phyloP scores from a whole-genome alignment of 2,888 invertebrate species.

The Polymixis flavicincta region DNA sequence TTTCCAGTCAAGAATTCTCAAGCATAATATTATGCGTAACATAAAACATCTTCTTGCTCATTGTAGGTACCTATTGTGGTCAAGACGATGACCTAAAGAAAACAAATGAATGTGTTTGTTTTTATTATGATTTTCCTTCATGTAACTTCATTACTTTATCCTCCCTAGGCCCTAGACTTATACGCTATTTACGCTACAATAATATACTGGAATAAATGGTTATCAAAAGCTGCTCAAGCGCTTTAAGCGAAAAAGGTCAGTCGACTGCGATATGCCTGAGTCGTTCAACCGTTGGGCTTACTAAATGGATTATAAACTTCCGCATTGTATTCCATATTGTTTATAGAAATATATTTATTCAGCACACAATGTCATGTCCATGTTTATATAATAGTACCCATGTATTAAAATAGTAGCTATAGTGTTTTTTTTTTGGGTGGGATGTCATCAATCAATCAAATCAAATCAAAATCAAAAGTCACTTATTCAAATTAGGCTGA shows the following conservation, averaged over 20 bases:
- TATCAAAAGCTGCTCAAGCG: constrained; percentile 31
- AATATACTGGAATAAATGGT: constrained; percentile 1
- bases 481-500: too few relatives aligned
- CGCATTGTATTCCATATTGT: constrained; percentile 31
- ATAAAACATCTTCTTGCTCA: background rate
- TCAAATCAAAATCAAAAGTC: too few relatives aligned
- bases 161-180: background rate
- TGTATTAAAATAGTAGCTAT: background rate
- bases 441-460: too few relatives aligned
- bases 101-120: background rate
- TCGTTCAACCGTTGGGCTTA: constrained; percentile 37
- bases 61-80: constrained; percentile 25
- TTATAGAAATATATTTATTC: constrained; percentile 6
- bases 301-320: constrained; percentile 40
- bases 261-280: constrained; percentile 23
- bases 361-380: background rate
- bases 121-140: constrained; percentile 21
- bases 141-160: background rate
- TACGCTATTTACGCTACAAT: background rate
- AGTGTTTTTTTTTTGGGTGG: too few relatives aligned
- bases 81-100: constrained; percentile 29
- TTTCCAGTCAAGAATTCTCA: too few relatives aligned
- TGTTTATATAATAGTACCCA: background rate
- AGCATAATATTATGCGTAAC: background rate
- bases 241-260: constrained; percentile 48